Evolutionary conservation across 1,140 invertebrate genomes (phyloP), one percentile per base, ranked within the genome.

Genomic region (Araneus ventricosus): DNA sequence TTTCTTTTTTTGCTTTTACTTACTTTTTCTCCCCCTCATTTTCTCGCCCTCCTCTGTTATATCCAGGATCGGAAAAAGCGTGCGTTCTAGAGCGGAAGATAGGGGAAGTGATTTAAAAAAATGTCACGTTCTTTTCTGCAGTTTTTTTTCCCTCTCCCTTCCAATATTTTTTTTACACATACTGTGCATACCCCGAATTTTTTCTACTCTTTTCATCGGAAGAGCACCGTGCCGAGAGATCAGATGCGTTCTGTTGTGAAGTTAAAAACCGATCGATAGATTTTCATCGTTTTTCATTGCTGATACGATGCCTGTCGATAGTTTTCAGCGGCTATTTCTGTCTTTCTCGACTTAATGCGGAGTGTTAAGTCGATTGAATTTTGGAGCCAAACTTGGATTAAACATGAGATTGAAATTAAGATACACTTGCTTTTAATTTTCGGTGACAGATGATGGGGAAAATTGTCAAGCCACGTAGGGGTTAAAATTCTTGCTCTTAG

Each of bases 31-130:
- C 82, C 7, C 41, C 52, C 82, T n/a, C 39, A 8, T n/a, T 45
- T n/a, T n/a, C n/a, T n/a, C n/a, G n/a, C 7, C 17, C 70, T 20
- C 8, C 30, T 6, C 30, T 34, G 17, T 24, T 34, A 14, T 34
- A 75, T 20, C 70, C 17, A 20, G 27, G 30, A 5, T 75, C 70
- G 17, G 37, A 75, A 52, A 75, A 75, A 34, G 17, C 70, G 30
- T 75, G 70, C 30, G 27, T 75, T 75, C 10, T 75, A 75, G 70
- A 75, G 70, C 70, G 70, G 70, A 75, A 75, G 70, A 75, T 75
- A 75, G 70, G 70, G 34, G 34, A 30, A 75, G 70, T 34, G 70
- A 75, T 75, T 75, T 75, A 37, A 75, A 75, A n/a, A 75, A 75
- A 75, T 75, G 70, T 75, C 70, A 75, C 70, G 70, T 75, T 75